These are phyloP conservation scores for Porites rus DNA, from an alignment of 92 coral and sea anemone genomes.

Conservation along the genomic window DNA sequence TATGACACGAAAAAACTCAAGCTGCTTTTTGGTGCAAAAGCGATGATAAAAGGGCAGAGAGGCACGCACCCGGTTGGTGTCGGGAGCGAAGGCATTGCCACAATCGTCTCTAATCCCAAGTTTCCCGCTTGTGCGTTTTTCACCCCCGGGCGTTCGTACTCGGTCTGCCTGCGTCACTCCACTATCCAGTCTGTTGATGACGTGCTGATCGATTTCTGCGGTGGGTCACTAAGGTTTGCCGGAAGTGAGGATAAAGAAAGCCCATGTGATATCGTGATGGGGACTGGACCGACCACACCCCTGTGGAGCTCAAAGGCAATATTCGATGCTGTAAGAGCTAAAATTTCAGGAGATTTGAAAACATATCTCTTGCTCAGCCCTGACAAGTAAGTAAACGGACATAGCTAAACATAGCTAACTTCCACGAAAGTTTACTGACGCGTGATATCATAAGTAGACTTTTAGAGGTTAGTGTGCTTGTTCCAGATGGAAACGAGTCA, in stretches of 20 bases:
- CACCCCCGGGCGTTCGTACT: constrained; percentile 49
- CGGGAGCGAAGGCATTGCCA: constrained; percentile 52
- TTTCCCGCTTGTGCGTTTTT: constrained; percentile 57
- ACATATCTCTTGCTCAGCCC: constrained; percentile 15
- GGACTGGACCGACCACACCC: constrained; percentile 40
- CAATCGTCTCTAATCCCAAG: constrained; percentile 48
- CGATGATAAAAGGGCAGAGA: constrained; percentile 15
- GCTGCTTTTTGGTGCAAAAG: constrained; percentile 31
- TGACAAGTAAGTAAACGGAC: constrained; percentile 9
- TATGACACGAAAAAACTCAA: constrained; percentile 32
- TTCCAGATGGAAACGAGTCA: no score
- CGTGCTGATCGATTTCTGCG: constrained; percentile 25
- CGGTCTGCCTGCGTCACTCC: constrained; percentile 56
- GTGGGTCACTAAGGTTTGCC: constrained; percentile 54
- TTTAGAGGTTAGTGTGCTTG: no score
- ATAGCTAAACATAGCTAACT: neutral
- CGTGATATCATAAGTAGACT: no score
- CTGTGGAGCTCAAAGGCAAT: constrained; percentile 38
- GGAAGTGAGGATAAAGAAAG: constrained; percentile 45
- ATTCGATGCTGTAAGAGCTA: constrained; percentile 24
- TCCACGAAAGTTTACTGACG: neutral
- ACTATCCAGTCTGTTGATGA: constrained; percentile 46
- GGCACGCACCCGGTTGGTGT: constrained; percentile 50
- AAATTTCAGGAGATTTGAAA: constrained; percentile 8
- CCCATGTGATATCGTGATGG: constrained; percentile 52